phyloP scores from a whole-genome alignment of 2,797 vertebrate genomes.

The Eulemur rubriventer region DNA sequence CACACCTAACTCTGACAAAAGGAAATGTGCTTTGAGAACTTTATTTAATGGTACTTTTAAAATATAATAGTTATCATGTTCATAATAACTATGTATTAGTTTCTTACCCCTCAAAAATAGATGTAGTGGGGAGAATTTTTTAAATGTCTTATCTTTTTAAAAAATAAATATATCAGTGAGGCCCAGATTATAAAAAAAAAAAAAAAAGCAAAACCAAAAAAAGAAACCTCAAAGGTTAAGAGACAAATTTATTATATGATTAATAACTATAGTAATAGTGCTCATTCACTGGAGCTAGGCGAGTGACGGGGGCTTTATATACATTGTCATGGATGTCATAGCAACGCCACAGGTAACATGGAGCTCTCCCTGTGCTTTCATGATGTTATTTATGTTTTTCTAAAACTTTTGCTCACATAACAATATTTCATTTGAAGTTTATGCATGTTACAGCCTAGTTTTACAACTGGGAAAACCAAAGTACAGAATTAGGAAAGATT shows the following conservation, averaged over 20 bases:
- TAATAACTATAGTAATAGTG: neutral
- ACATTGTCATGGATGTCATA: neutral
- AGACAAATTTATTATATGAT: neutral
- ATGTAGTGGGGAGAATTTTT: neutral
- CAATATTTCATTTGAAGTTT: neutral
- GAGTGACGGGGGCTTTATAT: neutral
- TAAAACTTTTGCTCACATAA: neutral
- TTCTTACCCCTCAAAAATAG: slow-evolving; percentile 27
- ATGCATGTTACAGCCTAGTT: neutral
- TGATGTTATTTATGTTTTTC: neutral
- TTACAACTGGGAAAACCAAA: neutral
- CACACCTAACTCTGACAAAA: neutral
- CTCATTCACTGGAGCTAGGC: neutral
- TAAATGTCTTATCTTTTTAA: neutral
- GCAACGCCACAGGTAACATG: neutral
- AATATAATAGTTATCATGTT: neutral
- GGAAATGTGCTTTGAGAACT: neutral
- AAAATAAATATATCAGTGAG: neutral
- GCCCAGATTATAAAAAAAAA: neutral
- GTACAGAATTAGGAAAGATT: neutral
- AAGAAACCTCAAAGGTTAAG: neutral
- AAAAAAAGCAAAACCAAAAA: neutral
- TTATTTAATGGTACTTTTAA: neutral
- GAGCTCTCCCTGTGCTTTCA: neutral
- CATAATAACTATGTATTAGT: neutral